phyloP scores from a whole-genome alignment of 2,113 vertebrate genomes.

The Paraplagusia blochii region DNA sequence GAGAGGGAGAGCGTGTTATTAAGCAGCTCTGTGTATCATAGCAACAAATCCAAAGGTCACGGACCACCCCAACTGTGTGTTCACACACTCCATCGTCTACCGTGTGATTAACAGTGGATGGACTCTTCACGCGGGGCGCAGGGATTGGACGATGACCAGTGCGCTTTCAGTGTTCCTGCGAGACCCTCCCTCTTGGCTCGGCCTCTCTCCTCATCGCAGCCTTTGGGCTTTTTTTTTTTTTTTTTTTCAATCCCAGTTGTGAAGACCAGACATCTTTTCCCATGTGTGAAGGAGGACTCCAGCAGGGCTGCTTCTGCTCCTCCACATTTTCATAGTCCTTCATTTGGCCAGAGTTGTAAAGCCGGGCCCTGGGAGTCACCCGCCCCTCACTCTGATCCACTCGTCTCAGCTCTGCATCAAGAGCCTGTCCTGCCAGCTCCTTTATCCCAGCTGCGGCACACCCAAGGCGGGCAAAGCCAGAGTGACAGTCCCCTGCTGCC shows the following conservation, averaged over 20 bases:
- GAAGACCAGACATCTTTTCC: slow-evolving; percentile 66
- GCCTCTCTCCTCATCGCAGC: slow-evolving; percentile 38
- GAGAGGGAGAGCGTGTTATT: slow-evolving; percentile 45
- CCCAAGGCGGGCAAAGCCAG: slow-evolving; percentile 65
- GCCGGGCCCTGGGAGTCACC: slow-evolving; percentile 65
- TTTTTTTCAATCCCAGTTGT: slow-evolving; percentile 56
- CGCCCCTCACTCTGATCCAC: slow-evolving; percentile 62
- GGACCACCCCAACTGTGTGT: slow-evolving; percentile 67
- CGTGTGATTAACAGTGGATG: slow-evolving; percentile 50
- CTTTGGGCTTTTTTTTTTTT: slow-evolving; percentile 45
- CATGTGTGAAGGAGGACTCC: slow-evolving; percentile 68
- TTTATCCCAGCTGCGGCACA: slow-evolving; percentile 67
- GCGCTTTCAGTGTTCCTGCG: slow-evolving; percentile 28
- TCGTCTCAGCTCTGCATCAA: slow-evolving; percentile 51
- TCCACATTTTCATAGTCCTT: slow-evolving; percentile 56
- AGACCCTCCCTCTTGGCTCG: slow-evolving; percentile 40
- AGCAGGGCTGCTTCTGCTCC: slow-evolving; percentile 61
- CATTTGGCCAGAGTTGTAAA: slow-evolving; percentile 67
- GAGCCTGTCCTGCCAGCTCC: slow-evolving; percentile 66
- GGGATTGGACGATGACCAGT: slow-evolving; percentile 46
- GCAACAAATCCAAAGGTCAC: slow-evolving; percentile 65
- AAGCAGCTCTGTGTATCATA: slow-evolving; percentile 56
- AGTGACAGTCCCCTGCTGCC: slow-evolving; percentile 72
- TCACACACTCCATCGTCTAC: slow-evolving; percentile 59
- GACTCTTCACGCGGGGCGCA: slow-evolving; percentile 35